phyloP scores from a whole-genome alignment of 2,888 invertebrate species.

The Orchesella flavescens region DNA sequence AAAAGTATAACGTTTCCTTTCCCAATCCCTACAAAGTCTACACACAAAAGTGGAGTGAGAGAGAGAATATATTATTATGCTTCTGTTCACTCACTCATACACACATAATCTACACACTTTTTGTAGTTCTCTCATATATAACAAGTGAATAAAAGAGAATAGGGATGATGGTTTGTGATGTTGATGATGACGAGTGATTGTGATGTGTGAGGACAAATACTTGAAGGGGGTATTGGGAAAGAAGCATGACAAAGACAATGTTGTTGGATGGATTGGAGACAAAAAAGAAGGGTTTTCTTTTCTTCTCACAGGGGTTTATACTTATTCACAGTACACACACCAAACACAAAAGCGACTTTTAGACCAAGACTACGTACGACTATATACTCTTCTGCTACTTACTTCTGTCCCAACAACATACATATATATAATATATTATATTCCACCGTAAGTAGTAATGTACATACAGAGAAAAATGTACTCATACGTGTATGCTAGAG shows the following conservation, averaged over 20 bases:
- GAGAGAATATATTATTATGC: background rate
- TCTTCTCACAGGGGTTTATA: background rate
- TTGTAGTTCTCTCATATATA: background rate
- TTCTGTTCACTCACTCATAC: background rate
- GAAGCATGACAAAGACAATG: conserved; percentile 39
- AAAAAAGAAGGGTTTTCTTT: conserved; percentile 25
- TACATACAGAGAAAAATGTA: background rate
- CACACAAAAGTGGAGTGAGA: conserved; percentile 1
- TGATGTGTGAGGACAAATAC: conserved; percentile 30
- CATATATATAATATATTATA: background rate
- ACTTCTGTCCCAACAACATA: background rate
- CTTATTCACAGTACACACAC: background rate
- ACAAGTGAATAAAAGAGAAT: background rate
- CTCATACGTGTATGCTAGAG: too few relatives aligned
- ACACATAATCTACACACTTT: background rate
- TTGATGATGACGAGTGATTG: conserved; percentile 25
- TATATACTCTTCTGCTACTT: background rate
- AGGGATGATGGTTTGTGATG: background rate
- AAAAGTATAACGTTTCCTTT: conserved; percentile 43
- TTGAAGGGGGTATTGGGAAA: conserved; percentile 34
- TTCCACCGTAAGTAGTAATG: background rate
- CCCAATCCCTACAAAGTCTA: conserved; percentile 17
- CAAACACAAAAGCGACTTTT: background rate
- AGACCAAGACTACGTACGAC: background rate
- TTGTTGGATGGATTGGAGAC: conserved; percentile 2